Evolutionary conservation across 2,797 vertebrate species (phyloP).

Genomic region (Acropternis orthonyx): DNA sequence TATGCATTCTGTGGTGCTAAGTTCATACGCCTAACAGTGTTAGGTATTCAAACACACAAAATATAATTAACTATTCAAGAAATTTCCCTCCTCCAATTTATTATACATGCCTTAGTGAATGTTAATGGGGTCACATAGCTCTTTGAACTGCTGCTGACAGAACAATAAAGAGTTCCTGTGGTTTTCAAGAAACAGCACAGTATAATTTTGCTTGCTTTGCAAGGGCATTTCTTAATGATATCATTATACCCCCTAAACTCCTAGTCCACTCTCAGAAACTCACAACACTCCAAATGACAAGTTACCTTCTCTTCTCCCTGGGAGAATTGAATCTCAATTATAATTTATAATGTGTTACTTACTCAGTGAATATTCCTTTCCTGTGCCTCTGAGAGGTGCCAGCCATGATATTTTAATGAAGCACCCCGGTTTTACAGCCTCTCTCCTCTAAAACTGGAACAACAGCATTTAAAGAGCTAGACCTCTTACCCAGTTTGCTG

Average conservation of each 20-base stretch:
- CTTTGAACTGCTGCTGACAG: constrained; percentile 65
- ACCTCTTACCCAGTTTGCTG: neutral
- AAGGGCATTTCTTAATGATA: constrained; percentile 69
- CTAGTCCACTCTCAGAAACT: constrained; percentile 44
- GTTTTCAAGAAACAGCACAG: constrained; percentile 54
- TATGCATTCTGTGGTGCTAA: neutral
- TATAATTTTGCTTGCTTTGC: constrained; percentile 66
- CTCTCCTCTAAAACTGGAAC: neutral
- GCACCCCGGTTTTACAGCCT: neutral
- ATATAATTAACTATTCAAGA: constrained; percentile 54
- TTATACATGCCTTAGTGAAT: constrained; percentile 58
- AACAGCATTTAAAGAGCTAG: constrained; percentile 7
- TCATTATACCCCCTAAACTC: constrained; percentile 64
- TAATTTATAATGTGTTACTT: constrained; percentile 67
- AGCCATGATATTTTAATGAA: constrained; percentile 60
- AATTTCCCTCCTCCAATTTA: constrained; percentile 30
- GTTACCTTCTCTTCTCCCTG: constrained; percentile 50
- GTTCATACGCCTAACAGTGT: neutral
- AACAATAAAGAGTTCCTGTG: constrained; percentile 65
- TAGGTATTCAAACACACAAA: constrained; percentile 18
- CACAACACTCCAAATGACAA: constrained; percentile 60
- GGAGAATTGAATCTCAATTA: constrained; percentile 52
- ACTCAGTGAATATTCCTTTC: constrained; percentile 53
- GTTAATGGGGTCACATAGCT: constrained; percentile 60
- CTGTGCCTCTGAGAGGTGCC: constrained; percentile 46